phyloP scores from a whole-genome alignment of 2,797 vertebrate genomes.

The Varecia variegata region DNA sequence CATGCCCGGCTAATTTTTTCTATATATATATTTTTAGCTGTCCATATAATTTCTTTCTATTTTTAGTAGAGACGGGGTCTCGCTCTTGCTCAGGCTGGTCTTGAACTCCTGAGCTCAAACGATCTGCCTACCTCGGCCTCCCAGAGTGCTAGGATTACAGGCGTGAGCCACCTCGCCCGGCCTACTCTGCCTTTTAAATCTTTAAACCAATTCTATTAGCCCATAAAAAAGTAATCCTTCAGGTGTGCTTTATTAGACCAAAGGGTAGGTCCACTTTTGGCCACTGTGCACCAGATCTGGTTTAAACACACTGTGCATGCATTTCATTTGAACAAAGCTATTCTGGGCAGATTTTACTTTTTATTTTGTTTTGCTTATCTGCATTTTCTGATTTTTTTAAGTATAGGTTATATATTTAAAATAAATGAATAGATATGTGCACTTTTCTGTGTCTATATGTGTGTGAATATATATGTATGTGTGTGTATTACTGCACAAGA shows the following conservation, averaged over 20 bases:
- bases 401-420: background rate
- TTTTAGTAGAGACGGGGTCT: too few species aligned
- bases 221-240: constrained; percentile 49
- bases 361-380: background rate
- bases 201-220: constrained; percentile 62
- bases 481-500: background rate
- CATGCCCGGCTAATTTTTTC: too few species aligned
- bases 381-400: background rate
- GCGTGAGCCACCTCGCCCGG: too few species aligned
- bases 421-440: background rate
- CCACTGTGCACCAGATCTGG: background rate
- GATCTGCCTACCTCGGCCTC: too few species aligned
- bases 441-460: background rate
- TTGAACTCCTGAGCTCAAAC: too few species aligned
- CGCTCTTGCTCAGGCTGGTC: too few species aligned
- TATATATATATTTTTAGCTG: too few species aligned
- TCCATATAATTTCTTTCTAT: too few species aligned
- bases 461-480: background rate
- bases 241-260: background rate
- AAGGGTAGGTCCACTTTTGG: background rate
- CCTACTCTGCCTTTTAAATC: too few species aligned
- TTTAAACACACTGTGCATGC: background rate
- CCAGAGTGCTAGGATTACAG: too few species aligned
- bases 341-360: background rate
- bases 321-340: background rate